A percentile compares a stretch with the other conserved stretches of the same genome.
phyloP scores from a whole-genome alignment of 2,888 invertebrate genomes.

The Melipona beecheii region DNA sequence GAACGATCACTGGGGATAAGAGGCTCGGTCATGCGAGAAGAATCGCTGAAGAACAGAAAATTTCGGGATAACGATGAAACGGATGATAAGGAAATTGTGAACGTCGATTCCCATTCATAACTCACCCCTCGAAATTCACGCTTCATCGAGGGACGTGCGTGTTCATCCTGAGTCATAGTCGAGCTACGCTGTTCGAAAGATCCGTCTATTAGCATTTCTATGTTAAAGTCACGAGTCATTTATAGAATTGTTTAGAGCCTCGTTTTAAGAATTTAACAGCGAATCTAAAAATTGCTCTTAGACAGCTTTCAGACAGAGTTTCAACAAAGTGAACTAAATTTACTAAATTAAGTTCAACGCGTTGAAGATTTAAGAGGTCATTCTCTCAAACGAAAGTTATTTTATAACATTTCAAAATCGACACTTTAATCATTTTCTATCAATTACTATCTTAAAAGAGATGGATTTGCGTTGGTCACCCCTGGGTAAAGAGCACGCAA shows the following conservation, averaged over 20 bases:
- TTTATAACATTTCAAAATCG: too few species aligned
- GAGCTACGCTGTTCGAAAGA: background rate
- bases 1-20: background rate
- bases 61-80: slow-evolving; percentile 2
- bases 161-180: background rate
- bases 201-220: background rate
- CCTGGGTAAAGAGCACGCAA: background rate
- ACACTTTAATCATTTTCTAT: too few species aligned
- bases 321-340: too few species aligned
- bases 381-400: too few species aligned
- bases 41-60: background rate
- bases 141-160: background rate
- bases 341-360: too few species aligned
- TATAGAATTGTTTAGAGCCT: background rate
- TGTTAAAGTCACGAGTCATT: background rate
- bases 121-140: background rate
- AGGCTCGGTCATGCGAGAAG: background rate
- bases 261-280: too few species aligned
- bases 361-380: too few species aligned
- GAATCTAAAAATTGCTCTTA: background rate
- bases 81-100: slow-evolving; percentile 20
- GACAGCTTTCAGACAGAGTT: too few species aligned
- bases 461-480: background rate
- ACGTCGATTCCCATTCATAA: slow-evolving; percentile 3
- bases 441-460: background rate